Evolutionary conservation across 2,113 vertebrate genomes (phyloP).

Genomic region (Bombycilla garrulus): DNA sequence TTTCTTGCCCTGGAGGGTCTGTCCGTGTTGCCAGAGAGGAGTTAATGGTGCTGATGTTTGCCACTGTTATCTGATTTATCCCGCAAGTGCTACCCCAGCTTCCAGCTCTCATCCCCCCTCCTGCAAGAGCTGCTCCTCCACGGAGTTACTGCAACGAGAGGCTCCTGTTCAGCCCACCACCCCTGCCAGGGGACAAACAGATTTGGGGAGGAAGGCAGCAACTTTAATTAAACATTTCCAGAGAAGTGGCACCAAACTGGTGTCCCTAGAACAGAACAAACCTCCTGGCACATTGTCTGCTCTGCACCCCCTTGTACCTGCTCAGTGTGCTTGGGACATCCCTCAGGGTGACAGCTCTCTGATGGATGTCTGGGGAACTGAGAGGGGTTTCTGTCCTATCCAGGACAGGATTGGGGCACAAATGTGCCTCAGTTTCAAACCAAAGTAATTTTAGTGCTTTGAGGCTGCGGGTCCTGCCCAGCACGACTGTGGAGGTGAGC

Average conservation of each 20-base stretch:
- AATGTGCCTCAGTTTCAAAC: neutral
- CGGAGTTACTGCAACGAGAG: neutral
- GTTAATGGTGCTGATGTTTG: neutral
- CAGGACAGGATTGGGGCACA: neutral
- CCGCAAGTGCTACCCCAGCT: rapidly evolving
- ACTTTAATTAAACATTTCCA: neutral
- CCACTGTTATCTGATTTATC: neutral
- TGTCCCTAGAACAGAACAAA: neutral
- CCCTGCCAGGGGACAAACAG: neutral
- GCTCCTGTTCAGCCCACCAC: neutral
- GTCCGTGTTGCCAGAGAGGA: neutral
- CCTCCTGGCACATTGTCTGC: neutral
- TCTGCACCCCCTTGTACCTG: rapidly evolving
- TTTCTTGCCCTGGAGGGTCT: neutral
- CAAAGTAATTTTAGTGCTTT: neutral
- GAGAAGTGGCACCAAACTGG: neutral
- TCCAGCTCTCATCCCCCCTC: neutral
- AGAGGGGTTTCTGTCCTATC: neutral
- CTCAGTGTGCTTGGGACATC: rapidly evolving
- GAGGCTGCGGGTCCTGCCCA: neutral
- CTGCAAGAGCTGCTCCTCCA: neutral
- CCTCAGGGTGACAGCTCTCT: neutral
- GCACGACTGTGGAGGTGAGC: neutral
- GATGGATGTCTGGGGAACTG: neutral
- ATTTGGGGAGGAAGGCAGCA: neutral